Percentiles rank a stretch among this genome's conserved stretches.
phyloP scores from a whole-genome alignment of 2,113 vertebrate species.

The Rostratula benghalensis region DNA sequence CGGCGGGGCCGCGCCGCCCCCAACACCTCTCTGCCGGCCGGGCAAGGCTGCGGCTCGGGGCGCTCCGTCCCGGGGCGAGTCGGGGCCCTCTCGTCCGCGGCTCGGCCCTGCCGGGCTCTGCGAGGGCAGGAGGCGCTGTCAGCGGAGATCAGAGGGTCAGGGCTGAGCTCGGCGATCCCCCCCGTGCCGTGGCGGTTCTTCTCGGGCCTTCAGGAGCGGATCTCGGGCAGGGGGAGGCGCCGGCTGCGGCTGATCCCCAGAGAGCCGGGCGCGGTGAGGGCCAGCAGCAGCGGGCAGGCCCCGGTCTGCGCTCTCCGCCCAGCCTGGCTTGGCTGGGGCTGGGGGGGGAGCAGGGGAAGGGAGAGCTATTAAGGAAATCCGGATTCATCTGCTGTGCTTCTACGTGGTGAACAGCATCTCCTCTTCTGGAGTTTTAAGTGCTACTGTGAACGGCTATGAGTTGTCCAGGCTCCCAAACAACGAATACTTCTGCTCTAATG shows the following conservation, averaged over 20 bases:
- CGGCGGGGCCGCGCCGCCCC: no score
- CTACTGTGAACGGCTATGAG: neutral
- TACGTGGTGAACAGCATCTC: neutral
- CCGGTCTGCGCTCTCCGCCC: neutral
- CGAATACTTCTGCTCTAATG: neutral
- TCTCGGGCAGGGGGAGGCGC: rapidly evolving
- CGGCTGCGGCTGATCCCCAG: neutral
- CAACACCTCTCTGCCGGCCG: rapidly evolving
- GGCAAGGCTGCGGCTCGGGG: neutral
- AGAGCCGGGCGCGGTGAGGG: neutral
- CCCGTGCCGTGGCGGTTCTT: no score
- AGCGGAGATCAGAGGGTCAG: rapidly evolving
- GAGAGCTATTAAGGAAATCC: neutral
- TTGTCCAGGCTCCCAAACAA: neutral
- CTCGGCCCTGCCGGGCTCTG: neutral
- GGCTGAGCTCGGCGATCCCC: neutral
- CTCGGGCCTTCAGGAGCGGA: neutral
- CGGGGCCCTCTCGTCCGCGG: neutral
- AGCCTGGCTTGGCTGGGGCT: neutral
- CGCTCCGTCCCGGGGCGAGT: rapidly evolving
- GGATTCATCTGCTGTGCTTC: rapidly evolving
- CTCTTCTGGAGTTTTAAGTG: neutral
- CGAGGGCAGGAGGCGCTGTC: rapidly evolving
- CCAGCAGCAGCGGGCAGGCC: neutral
- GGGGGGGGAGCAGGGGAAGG: neutral